phyloP scores from a whole-genome alignment of 2,797 vertebrate genomes.

The Otolemur crassicaudatus region DNA sequence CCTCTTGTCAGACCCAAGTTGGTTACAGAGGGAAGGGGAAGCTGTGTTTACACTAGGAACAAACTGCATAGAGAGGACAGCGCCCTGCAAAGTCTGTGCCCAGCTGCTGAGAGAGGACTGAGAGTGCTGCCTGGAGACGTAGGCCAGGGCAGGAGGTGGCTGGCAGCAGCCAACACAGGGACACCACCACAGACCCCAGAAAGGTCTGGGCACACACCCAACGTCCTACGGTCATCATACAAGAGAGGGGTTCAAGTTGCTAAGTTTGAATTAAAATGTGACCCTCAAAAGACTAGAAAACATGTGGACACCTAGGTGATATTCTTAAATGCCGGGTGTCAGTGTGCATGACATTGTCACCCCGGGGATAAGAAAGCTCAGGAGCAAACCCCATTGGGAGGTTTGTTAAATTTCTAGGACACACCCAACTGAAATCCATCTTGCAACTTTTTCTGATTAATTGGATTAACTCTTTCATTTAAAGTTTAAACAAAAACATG shows the following conservation, averaged over 20 bases:
- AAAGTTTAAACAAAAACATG: conserved; percentile 8
- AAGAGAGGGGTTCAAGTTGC: background rate
- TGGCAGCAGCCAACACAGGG: background rate
- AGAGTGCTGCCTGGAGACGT: background rate
- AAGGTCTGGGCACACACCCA: background rate
- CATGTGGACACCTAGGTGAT: background rate
- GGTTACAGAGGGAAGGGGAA: too few species aligned
- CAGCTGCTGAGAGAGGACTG: background rate
- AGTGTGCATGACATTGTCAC: rapidly evolving
- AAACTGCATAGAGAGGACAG: too few species aligned
- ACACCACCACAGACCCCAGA: too few species aligned
- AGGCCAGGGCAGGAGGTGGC: too few species aligned
- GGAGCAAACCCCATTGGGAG: background rate
- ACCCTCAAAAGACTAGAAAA: background rate
- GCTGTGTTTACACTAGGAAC: background rate
- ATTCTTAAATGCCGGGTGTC: background rate
- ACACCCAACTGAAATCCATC: background rate
- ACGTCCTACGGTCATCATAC: background rate
- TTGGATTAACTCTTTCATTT: background rate
- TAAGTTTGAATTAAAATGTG: background rate
- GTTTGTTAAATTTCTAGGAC: background rate
- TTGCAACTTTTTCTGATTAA: background rate
- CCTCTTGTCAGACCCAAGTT: background rate
- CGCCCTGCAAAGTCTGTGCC: too few species aligned
- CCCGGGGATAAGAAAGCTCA: too few species aligned